phyloP scores from a whole-genome alignment of 2,113 vertebrate species.

The Neotragus moschatus region DNA sequence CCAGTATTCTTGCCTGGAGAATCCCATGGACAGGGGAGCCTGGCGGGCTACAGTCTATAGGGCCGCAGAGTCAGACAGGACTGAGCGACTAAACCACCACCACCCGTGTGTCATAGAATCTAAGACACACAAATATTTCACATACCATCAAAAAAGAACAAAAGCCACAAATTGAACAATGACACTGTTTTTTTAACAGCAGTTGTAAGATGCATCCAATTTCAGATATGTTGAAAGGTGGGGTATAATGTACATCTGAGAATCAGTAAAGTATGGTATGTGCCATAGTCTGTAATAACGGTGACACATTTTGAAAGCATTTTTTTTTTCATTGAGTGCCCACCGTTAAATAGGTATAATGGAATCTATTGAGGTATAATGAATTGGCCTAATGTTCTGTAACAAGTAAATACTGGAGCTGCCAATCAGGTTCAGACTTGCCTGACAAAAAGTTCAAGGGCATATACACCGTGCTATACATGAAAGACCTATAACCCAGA shows the following conservation, averaged over 20 bases:
- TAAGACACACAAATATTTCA: neutral
- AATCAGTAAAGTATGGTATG: neutral
- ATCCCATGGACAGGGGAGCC: neutral
- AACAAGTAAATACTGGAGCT: neutral
- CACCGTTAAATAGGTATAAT: neutral
- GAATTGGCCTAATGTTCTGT: neutral
- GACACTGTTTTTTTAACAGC: neutral
- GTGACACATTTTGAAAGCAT: neutral
- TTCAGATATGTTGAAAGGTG: neutral
- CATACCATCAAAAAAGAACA: neutral
- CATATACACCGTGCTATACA: neutral
- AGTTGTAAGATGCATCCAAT: neutral
- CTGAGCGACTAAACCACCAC: neutral
- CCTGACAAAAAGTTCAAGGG: neutral
- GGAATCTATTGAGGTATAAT: neutral
- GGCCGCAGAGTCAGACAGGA: neutral
- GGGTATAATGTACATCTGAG: neutral
- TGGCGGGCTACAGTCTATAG: neutral
- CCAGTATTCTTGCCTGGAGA: neutral
- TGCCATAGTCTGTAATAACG: neutral
- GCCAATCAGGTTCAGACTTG: neutral
- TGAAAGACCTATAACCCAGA: neutral
- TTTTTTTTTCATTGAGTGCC: neutral
- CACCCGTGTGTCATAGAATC: neutral
- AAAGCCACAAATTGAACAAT: neutral